A percentile compares a stretch with the other conserved stretches of the same genome.
Conservation (phyloP, 2,888 invertebrate genomes). For the Epicampocera succincta region DNA sequence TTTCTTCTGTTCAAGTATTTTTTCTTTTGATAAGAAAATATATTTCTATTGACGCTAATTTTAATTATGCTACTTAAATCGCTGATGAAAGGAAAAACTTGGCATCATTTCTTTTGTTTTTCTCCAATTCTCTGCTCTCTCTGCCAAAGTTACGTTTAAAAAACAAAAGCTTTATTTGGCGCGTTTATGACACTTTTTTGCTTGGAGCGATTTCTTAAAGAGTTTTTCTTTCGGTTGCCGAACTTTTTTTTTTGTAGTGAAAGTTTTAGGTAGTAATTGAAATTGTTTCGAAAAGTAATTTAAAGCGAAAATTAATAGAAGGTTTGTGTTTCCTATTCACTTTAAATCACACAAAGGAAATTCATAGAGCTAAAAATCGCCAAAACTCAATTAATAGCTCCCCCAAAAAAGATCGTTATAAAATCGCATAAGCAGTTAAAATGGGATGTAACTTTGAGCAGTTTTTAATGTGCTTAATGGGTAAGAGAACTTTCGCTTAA, state of each 20-base stretch:
- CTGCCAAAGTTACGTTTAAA: not conserved
- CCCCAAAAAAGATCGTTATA: too few relatives aligned
- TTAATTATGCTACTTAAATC: conserved; percentile 59
- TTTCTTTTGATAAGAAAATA: conserved; percentile 27
- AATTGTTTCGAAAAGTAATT: not conserved
- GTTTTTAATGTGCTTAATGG: too few relatives aligned
- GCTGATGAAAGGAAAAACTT: conserved; percentile 56
- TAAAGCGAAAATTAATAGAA: not conserved
- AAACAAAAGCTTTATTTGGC: conserved; percentile 17
- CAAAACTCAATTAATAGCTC: too few relatives aligned
- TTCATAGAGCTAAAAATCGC: too few relatives aligned
- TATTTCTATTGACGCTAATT: conserved; percentile 60
- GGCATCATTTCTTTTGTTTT: conserved; percentile 37
- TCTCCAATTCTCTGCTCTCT: not conserved
- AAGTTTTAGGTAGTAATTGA: conserved; percentile 19
- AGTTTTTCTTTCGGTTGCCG: conserved; percentile 3
- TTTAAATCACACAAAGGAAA: too few relatives aligned
- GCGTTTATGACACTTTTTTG: conserved; percentile 9
- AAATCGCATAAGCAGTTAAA: too few relatives aligned
- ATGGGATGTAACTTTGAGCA: too few relatives aligned
- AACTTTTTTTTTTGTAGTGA: conserved; percentile 27
- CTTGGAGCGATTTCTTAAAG: not conserved
- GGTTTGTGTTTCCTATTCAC: too few relatives aligned
- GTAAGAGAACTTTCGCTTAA: too few relatives aligned
- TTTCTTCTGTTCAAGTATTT: conserved; percentile 18